A percentile compares a stretch with the other conserved stretches of the same genome.
Conservation (phyloP, 2,888 invertebrate species). For the Merodon equestris region DNA sequence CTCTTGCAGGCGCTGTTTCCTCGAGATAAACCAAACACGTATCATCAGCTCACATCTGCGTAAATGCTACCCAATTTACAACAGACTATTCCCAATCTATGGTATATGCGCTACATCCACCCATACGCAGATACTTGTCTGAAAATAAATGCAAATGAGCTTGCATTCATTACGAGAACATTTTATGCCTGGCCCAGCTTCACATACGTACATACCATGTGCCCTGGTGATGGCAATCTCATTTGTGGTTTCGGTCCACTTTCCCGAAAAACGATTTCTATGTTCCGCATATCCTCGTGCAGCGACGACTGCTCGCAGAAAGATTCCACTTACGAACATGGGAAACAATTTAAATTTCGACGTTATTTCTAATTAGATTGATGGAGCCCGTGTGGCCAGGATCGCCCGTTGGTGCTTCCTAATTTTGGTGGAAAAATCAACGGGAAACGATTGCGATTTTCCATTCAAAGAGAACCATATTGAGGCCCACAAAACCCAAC, state of each 20-base stretch:
- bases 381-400: slow-evolving; percentile 53
- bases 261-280: slow-evolving; percentile 7
- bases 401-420: slow-evolving; percentile 23
- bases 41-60: background rate
- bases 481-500: slow-evolving; percentile 33
- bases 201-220: slow-evolving; percentile 8
- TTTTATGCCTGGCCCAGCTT: background rate
- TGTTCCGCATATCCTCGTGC: slow-evolving; percentile 21
- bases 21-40: too few species aligned
- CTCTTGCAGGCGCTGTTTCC: too few species aligned
- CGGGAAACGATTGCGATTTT: slow-evolving; percentile 26
- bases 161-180: slow-evolving; percentile 50
- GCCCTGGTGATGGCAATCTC: slow-evolving; percentile 33
- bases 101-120: background rate
- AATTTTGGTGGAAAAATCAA: slow-evolving; percentile 46
- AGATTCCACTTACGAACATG: slow-evolving; percentile 17
- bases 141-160: slow-evolving; percentile 62
- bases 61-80: slow-evolving; percentile 21
- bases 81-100: background rate
- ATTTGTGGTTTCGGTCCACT: slow-evolving; percentile 24
- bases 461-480: slow-evolving; percentile 50
- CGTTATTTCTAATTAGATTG: slow-evolving; percentile 67
- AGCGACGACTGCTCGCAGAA: slow-evolving; percentile 6
- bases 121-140: background rate
- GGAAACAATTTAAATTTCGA: slow-evolving; percentile 64